Evolutionary conservation across 2,113 vertebrate species (phyloP).

Genomic region (Hippopotamus amphibius): DNA sequence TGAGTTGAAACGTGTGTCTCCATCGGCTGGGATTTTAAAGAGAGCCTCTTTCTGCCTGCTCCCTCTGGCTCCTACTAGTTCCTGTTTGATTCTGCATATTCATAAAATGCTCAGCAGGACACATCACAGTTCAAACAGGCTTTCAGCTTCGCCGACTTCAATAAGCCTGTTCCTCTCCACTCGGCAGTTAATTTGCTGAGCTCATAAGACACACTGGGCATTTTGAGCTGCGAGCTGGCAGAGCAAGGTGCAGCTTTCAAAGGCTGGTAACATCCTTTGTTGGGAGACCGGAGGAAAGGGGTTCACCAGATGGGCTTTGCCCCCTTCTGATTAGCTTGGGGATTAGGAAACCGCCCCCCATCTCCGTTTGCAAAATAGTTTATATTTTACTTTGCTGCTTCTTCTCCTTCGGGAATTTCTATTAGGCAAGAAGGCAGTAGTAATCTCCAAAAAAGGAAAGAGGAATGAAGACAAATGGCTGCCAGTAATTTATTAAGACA

Average conservation of each 20-base stretch:
- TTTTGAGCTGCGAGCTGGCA: conserved; percentile 57
- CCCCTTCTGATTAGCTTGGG: conserved; percentile 15
- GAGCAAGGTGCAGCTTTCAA: conserved; percentile 55
- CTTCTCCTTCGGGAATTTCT: conserved; percentile 20
- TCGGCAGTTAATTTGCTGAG: conserved; percentile 59
- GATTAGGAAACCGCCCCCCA: not conserved
- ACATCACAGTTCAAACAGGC: conserved; percentile 64
- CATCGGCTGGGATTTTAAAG: conserved; percentile 62
- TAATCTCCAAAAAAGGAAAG: not conserved
- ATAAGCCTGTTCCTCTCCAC: conserved; percentile 57
- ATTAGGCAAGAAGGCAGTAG: not conserved
- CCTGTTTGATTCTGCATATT: conserved; percentile 77
- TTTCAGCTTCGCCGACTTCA: conserved; percentile 69
- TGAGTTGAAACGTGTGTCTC: conserved; percentile 34
- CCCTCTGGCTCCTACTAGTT: conserved; percentile 48
- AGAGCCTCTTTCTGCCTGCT: conserved; percentile 29
- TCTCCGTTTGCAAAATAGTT: not conserved
- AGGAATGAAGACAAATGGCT: not conserved
- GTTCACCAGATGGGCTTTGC: not conserved
- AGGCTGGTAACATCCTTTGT: not conserved
- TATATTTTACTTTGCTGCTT: not conserved
- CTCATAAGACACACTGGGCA: conserved; percentile 56
- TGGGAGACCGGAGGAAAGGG: not conserved
- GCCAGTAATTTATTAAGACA: not conserved
- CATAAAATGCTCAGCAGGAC: conserved; percentile 70